Evolutionary conservation across 2,888 invertebrate species (phyloP).

Genomic region (Automeris io): DNA sequence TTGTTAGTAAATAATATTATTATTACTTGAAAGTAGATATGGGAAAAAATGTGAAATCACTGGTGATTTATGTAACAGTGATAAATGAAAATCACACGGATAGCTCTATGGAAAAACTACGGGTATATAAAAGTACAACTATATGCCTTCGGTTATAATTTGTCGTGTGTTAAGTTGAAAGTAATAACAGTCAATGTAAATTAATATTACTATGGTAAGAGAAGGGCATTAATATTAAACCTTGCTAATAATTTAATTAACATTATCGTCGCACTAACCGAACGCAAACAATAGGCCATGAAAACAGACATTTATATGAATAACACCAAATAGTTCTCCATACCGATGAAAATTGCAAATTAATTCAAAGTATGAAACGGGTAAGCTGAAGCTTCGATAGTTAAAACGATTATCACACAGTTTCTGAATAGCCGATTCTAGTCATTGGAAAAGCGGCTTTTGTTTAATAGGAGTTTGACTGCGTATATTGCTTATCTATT

Average conservation of each 20-base stretch:
- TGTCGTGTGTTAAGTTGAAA: not conserved
- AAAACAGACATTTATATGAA: not conserved
- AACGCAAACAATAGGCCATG: not conserved
- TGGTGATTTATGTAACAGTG: too few relatives aligned
- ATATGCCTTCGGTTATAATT: not conserved
- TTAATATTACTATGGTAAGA: too few relatives aligned
- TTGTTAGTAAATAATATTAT: too few relatives aligned
- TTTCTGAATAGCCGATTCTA: not conserved
- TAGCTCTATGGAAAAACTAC: too few relatives aligned
- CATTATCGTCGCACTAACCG: constrained; percentile 8
- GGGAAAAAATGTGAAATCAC: too few relatives aligned
- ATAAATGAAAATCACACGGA: too few relatives aligned
- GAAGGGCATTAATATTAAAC: too few relatives aligned
- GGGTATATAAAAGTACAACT: not conserved
- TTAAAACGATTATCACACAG: not conserved
- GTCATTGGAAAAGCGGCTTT: not conserved
- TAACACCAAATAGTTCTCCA: not conserved
- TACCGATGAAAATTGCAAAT: not conserved
- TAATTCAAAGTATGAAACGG: not conserved
- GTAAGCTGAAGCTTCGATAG: not conserved
- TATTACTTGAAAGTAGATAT: too few relatives aligned
- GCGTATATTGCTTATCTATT: not conserved
- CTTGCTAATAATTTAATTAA: not conserved
- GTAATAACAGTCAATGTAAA: not conserved
- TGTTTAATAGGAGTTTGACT: not conserved